These are phyloP conservation scores for Chloroclystis v-ata DNA, from an alignment of 2,888 invertebrate genomes.

Conservation along the genomic window DNA sequence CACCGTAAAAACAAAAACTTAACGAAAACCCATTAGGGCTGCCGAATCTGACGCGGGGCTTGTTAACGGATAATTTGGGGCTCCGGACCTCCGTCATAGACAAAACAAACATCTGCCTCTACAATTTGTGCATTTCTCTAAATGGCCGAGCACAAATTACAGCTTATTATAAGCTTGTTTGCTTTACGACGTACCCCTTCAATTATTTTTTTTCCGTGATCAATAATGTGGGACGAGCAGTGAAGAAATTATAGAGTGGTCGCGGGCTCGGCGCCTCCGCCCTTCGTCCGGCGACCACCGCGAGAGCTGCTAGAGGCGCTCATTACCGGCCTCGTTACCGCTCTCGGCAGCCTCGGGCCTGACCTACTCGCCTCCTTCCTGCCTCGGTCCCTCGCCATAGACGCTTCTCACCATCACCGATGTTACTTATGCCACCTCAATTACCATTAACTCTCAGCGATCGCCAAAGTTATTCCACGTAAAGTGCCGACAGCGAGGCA, in stretches of 20 bases:
- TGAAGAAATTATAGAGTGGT: constrained; percentile 73
- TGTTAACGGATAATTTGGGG: constrained; percentile 76
- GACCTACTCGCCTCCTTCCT: constrained; percentile 19
- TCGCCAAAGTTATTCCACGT: constrained; percentile 2
- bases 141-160: constrained; percentile 77
- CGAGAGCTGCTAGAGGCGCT: constrained; percentile 28
- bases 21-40: constrained; percentile 78
- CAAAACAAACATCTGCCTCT: constrained; percentile 76
- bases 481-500: constrained; percentile 22
- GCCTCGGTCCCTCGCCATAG: background rate
- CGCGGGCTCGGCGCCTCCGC: constrained; percentile 66
- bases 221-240: constrained; percentile 73
- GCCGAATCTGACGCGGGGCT: constrained; percentile 78
- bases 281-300: constrained; percentile 43
- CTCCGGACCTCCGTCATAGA: constrained; percentile 75
- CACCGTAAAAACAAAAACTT: constrained; percentile 71
- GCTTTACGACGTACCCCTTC: constrained; percentile 77
- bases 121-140: constrained; percentile 78
- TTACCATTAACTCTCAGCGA: constrained; percentile 6
- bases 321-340: constrained; percentile 47
- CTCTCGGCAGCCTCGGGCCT: constrained; percentile 36
- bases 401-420: background rate
- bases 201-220: constrained; percentile 75
- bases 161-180: constrained; percentile 79
- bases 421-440: constrained; percentile 4